Conservation (phyloP, 2,797 vertebrate genomes). For the Siniperca undulata region DNA sequence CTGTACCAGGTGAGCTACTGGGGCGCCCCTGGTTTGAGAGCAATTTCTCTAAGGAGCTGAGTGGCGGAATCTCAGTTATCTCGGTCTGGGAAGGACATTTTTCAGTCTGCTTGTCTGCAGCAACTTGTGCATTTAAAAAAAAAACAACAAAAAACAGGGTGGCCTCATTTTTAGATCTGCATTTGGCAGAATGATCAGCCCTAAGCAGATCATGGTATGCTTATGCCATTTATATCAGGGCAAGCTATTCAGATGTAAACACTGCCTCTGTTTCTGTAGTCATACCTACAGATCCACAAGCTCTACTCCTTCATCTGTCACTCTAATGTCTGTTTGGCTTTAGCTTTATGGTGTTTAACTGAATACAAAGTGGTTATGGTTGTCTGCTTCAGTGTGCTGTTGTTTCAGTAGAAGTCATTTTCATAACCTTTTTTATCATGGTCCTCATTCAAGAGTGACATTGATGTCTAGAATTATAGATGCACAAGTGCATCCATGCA, state of each 20-base stretch:
- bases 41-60: conserved; percentile 16
- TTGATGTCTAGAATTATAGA: not conserved
- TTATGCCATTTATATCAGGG: conserved; percentile 35
- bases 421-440: conserved; percentile 6
- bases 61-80: conserved; percentile 39
- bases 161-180: conserved; percentile 52
- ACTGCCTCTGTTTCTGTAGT: conserved; percentile 2
- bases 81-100: conserved; percentile 24
- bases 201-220: conserved; percentile 45
- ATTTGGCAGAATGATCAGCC: conserved; percentile 46
- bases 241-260: conserved; percentile 39
- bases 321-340: conserved; percentile 1
- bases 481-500: not conserved
- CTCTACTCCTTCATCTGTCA: conserved; percentile 19
- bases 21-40: not conserved
- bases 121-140: conserved; percentile 19
- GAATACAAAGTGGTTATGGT: conserved; percentile 24
- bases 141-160: conserved; percentile 1
- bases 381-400: not conserved
- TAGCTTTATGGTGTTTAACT: not conserved
- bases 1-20: no score
- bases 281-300: conserved; percentile 17
- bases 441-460: conserved; percentile 13
- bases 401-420: not conserved
- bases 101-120: conserved; percentile 38